Conservation (phyloP, 1,140 invertebrate species). For the Aphaenogaster rudis region DNA sequence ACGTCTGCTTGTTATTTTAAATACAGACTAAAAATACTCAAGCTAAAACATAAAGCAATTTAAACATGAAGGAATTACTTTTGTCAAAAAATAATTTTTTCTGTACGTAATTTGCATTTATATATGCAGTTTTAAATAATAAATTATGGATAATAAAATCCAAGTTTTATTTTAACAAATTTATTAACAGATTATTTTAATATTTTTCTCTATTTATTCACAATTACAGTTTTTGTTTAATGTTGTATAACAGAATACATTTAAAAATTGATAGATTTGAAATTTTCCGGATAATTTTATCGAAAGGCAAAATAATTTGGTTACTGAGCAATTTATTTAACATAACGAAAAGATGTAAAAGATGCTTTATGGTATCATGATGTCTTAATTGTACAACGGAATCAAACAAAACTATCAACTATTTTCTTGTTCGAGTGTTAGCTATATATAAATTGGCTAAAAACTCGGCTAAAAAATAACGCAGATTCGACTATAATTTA, state of each 20-base stretch:
- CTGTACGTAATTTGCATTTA: not conserved
- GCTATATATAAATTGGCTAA: constrained; percentile 51
- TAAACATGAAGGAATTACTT: constrained; percentile 2
- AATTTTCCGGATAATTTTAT: not conserved
- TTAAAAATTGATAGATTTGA: not conserved
- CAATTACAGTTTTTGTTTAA: not conserved
- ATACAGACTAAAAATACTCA: not conserved
- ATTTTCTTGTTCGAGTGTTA: constrained; percentile 69
- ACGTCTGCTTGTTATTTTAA: constrained; percentile 38
- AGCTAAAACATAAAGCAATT: not conserved
- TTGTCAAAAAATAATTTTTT: constrained; percentile 7
- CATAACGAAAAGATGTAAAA: constrained; percentile 34
- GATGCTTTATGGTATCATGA: constrained; percentile 35
- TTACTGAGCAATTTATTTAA: not conserved
- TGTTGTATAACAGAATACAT: not conserved
- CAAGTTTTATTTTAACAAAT: not conserved
- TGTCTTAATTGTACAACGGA: constrained; percentile 70
- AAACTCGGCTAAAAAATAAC: constrained; percentile 66
- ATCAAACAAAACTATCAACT: constrained; percentile 70
- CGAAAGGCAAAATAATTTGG: not conserved
- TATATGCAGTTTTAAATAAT: constrained; percentile 9
- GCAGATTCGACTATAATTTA: constrained; percentile 26
- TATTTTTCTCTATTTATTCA: not conserved
- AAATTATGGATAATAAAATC: not conserved
- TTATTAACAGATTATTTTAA: not conserved